Evolutionary conservation across 2,888 invertebrate genomes (phyloP).

Genomic region (Meganola albula): DNA sequence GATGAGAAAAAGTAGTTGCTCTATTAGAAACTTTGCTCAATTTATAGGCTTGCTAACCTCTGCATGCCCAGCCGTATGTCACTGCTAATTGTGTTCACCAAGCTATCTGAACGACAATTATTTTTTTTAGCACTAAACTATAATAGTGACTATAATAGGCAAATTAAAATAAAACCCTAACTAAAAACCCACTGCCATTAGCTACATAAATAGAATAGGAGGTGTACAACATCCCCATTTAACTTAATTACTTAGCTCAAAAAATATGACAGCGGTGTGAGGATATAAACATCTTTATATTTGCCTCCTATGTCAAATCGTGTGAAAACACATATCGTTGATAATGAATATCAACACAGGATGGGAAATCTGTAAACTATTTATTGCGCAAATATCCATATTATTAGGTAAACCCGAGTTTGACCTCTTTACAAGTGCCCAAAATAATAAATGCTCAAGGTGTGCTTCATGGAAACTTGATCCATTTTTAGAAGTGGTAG

Average conservation of each 20-base stretch:
- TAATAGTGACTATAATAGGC: slow-evolving; percentile 6
- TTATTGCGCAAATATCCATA: slow-evolving; percentile 6
- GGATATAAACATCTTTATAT: background rate
- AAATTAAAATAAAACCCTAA: slow-evolving; percentile 1
- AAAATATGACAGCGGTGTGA: slow-evolving; percentile 14
- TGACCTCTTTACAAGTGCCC: slow-evolving; percentile 17
- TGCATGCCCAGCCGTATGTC: slow-evolving; percentile 2
- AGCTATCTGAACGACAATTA: slow-evolving; percentile 4
- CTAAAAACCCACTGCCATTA: slow-evolving; percentile 7
- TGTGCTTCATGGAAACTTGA: slow-evolving; percentile 20
- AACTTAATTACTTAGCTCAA: slow-evolving; percentile 2
- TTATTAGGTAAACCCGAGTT: slow-evolving; percentile 13
- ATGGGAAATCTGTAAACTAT: slow-evolving; percentile 12
- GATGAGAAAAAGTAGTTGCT: background rate
- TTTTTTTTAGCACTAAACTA: slow-evolving; percentile 1
- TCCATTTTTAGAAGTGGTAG: slow-evolving; percentile 14
- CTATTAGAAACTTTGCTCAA: slow-evolving; percentile 6
- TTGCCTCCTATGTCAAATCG: slow-evolving; percentile 11
- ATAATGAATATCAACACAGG: slow-evolving; percentile 10
- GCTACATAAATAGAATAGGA: slow-evolving; percentile 7
- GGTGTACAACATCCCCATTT: slow-evolving; percentile 4
- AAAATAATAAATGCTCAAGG: slow-evolving; percentile 14
- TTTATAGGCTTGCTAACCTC: slow-evolving; percentile 3
- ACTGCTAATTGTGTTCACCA: slow-evolving; percentile 6
- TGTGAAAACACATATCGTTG: slow-evolving; percentile 8